Evolutionary conservation across 2,113 vertebrate species (phyloP).

Genomic region (Neogobius melanostomus): DNA sequence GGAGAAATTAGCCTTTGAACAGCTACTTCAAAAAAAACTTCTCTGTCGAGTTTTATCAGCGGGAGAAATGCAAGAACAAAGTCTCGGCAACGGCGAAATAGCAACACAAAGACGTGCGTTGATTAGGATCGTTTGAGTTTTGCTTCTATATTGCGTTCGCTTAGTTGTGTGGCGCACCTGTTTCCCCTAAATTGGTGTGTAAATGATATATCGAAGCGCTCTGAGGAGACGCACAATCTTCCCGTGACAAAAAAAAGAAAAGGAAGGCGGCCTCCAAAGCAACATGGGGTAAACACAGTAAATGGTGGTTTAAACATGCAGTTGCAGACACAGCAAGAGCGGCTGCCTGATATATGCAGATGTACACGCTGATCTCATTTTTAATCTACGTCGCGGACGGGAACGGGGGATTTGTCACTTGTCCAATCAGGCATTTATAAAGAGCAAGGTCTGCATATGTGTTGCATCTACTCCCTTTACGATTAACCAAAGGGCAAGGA

Average conservation of each 20-base stretch:
- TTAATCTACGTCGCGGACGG: background rate
- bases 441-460: background rate
- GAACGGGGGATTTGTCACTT: background rate
- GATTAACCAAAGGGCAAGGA: slow-evolving; percentile 13
- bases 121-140: slow-evolving; percentile 56
- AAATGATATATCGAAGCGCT: background rate
- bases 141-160: slow-evolving; percentile 27
- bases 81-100: slow-evolving; percentile 26
- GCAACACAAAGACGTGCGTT: slow-evolving; percentile 44
- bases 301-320: slow-evolving; percentile 17
- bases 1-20: slow-evolving; percentile 63
- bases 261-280: slow-evolving; percentile 31
- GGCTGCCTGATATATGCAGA: slow-evolving; percentile 6
- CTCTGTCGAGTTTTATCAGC: slow-evolving; percentile 49
- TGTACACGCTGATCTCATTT: slow-evolving; percentile 12
- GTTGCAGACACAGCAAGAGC: slow-evolving; percentile 5
- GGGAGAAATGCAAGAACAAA: slow-evolving; percentile 34
- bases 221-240: slow-evolving; percentile 32
- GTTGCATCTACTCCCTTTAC: too few relatives aligned
- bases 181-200: background rate
- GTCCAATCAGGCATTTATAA: slow-evolving; percentile 16
- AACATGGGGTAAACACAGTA: slow-evolving; percentile 26
- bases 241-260: slow-evolving; percentile 11
- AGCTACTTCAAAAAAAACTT: slow-evolving; percentile 50
- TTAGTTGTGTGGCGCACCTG: background rate